Percentiles rank a stretch among this genome's conserved stretches.
phyloP scores from a whole-genome alignment of 2,113 vertebrate genomes.

The Acinonyx jubatus region DNA sequence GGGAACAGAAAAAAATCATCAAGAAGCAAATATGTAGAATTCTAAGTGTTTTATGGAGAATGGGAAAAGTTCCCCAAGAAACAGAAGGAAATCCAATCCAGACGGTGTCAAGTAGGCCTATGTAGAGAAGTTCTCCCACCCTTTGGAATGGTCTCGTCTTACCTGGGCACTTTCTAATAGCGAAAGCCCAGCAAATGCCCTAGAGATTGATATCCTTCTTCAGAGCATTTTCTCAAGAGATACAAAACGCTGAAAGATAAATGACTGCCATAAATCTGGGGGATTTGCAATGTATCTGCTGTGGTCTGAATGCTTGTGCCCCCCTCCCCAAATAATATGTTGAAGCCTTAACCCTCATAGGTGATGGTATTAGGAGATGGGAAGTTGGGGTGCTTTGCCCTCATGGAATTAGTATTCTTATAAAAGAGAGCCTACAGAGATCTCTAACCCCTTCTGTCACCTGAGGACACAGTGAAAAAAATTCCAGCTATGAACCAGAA shows the following conservation, averaged over 20 bases:
- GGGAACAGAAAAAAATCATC: background rate
- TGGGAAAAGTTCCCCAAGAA: background rate
- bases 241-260: background rate
- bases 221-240: background rate
- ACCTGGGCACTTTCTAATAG: background rate
- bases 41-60: background rate
- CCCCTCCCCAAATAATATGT: background rate
- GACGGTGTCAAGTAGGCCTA: no score
- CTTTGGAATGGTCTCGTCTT: background rate
- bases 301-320: background rate
- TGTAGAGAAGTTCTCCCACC: fast-evolving
- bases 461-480: background rate
- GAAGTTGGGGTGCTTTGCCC: background rate
- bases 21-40: background rate
- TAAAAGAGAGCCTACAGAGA: background rate
- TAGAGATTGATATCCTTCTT: background rate
- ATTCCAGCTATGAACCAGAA: background rate
- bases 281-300: background rate
- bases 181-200: background rate
- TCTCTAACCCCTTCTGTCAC: background rate
- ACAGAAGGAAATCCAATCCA: background rate
- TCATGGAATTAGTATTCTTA: background rate
- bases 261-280: background rate
- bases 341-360: background rate
- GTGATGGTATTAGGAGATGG: background rate